Evolutionary conservation across 2,888 invertebrate species (phyloP).

Genomic region (Drosophila fulvimacula): DNA sequence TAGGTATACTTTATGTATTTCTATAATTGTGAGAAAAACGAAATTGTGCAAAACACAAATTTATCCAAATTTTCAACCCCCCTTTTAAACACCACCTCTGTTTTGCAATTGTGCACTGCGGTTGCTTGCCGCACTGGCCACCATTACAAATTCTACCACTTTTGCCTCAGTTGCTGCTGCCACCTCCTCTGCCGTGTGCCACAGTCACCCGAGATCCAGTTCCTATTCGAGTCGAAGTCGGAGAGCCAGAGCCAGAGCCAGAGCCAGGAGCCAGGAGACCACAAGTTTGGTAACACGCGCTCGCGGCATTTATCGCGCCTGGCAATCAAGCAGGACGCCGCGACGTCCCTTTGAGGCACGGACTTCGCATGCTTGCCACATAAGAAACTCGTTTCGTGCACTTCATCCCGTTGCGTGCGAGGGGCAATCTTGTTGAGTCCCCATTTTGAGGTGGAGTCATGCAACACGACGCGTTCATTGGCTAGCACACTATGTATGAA

Average conservation of each 20-base stretch:
- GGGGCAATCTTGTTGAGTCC: conserved; percentile 47
- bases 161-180: conserved; percentile 52
- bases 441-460: conserved; percentile 80
- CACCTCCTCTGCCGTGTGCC: conserved; percentile 41
- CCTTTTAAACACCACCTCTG: conserved; percentile 33
- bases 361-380: conserved; percentile 41
- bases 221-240: conserved; percentile 21
- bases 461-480: conserved; percentile 63
- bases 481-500: conserved; percentile 31
- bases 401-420: conserved; percentile 52
- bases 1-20: too few species aligned
- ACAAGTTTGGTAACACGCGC: conserved; percentile 60
- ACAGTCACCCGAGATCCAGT: conserved; percentile 42
- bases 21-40: too few species aligned
- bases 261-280: conserved; percentile 40
- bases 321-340: conserved; percentile 73
- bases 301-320: conserved; percentile 65
- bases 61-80: background rate
- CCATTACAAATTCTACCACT: conserved; percentile 79
- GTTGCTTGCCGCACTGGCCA: conserved; percentile 50
- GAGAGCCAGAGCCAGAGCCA: conserved; percentile 25
- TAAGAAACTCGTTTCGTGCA: conserved; percentile 49
- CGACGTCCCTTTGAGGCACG: conserved; percentile 54
- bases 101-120: conserved; percentile 17
- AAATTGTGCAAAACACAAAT: too few species aligned